Base-by-base conservation (phyloP, 2,888 invertebrate genomes). In the Ectemnius lituratus region DNA sequence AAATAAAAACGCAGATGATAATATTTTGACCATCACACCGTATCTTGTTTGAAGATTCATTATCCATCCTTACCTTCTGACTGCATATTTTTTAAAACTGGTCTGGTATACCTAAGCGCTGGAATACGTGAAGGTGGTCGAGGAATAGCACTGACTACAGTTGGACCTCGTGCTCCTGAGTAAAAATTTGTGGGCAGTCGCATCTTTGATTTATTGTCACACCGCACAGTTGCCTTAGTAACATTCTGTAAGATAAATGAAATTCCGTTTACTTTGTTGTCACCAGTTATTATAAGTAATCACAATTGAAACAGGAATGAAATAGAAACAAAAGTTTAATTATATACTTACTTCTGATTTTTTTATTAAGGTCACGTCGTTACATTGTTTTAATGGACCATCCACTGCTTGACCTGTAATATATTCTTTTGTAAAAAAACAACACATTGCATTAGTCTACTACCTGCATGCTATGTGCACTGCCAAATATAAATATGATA, bases 91-190 rank as follows among this genome's bases (percentile, higher is more conserved):
- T 82, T 83, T n/a, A 64, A 13, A 0, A 58, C 63, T 46, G 82
- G 76, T 57, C 82, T 78, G 6, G 62, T 63, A 16, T 78, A 76
- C 59, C 80, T 73, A 11, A 70, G 71, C 57, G 83, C 90, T 64
- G 90, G 90, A 72, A 90, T 90, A 20, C 90, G 87, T 6, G 90
- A 90, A 13, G 88, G 84, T 46, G 90, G 90, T 84, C 90, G 87
- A 52, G 90, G 90, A 74, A 90, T 91, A 64, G 90, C 90, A 70
- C 90, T 90, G 49, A 72, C 77, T 18, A 76, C 70, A 67, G 81
- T 83, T 49, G 79, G 8, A 61, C 78, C 58, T 63, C 75, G 57
- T 61, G 62, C 64, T 80, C 82, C 79, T 80, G 80, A 76, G 57
- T 82, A 83, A 80, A 87, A 89, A 77, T 86, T 88, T 0, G 84